Evolutionary conservation across 2,113 vertebrate species (phyloP), one percentile per base, ranked within the genome.

Genomic region (Condylura cristata): DNA sequence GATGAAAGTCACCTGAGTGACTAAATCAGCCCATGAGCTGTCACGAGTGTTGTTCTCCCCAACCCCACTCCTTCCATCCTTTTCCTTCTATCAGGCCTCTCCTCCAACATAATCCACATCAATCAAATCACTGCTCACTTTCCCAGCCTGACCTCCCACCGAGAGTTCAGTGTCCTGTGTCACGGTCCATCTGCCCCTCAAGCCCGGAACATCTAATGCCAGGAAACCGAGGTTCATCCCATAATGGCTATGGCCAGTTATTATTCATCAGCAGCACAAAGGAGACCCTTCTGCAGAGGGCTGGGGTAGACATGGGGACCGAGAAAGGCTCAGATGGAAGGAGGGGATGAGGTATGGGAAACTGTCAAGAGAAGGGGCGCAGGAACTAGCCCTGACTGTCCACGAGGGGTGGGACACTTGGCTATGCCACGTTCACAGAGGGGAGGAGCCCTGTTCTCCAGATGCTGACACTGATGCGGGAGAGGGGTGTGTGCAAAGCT

Each of bases 231-330:
- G 6, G 0, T 22, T 56, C 39, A 51, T 48, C 30, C 26, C 53
- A 53, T 26, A 65, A 51, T 70, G 39, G 7, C 53, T 75, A 18
- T 56, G 60, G 65, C 51, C 17, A 4, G 5, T n/a, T 81, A 44
- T 10, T 70, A 63, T 8, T 70, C 66, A 81, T 63, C 37, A 89
- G 63, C 63, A 20, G 75, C 70, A 58, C 34, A 26, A n/a, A n/a
- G 6, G 41, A 51, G 60, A n/a, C 18, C 41, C n/a, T 48, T 79
- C 89, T 81, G 41, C 63, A 58, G 18, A 63, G 37, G n/a, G 0
- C 4, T 22, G 16, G 0, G 10, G 24, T 34, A 20, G 2, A 0
- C 0, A 10, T 22, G 28, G 39, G n/a, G 0, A 6, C 34, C 7
- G n/a, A 17, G 8, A 11, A n/a, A 34, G 30, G 10, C 51, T 70